Base-by-base conservation (phyloP, 2,888 invertebrate species). In the Pyrgus malvae region DNA sequence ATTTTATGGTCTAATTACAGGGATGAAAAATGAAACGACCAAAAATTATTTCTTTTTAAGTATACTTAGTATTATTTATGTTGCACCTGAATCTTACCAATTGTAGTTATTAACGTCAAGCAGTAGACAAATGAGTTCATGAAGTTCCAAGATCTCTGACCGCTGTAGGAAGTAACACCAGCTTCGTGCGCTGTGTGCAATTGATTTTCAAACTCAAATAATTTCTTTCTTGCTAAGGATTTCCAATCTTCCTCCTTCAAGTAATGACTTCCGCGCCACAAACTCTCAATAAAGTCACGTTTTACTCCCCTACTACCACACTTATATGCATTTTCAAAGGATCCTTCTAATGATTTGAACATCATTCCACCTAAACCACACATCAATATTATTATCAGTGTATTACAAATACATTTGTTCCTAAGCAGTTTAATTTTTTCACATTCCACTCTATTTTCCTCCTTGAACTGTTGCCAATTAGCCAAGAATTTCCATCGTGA, bases 181-280 rank as follows among this genome's bases (percentile, higher is more conserved):
- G 96, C 94, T 74, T 96, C 96, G 69, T 95, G 95, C 0, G 97
- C 96, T 0, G 92, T 92, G 68, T 96, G 95, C 25, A 98, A 83
- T 72, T 97, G 96, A 60, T 95, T 94, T 78, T 98, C 98, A 73
- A 98, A 98, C 61, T 94, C 94, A 74, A 94, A 93, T 49, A 98
- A 79, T 74, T 95, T 94, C 64, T 92, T 93, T 54, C 97, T 91
- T 0, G 97, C 97, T 87, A 95, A 91, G 8, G 95, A 94, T 72
- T 97, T 97, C 97, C 97, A 97, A 72, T 97, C 97, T 45, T 97
- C 97, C 77, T 97, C 97, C 50, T 94, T 92, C 82, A 96, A 85
- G 71, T 94, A 94, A 76, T 96, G 95, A 78, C 96, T 96, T 56
- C 93, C 93, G 48, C 92, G 90, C 96, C 97, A 97, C 35, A 98